Base-by-base conservation (phyloP, 2,888 invertebrate species). In the Atethmia centrago region DNA sequence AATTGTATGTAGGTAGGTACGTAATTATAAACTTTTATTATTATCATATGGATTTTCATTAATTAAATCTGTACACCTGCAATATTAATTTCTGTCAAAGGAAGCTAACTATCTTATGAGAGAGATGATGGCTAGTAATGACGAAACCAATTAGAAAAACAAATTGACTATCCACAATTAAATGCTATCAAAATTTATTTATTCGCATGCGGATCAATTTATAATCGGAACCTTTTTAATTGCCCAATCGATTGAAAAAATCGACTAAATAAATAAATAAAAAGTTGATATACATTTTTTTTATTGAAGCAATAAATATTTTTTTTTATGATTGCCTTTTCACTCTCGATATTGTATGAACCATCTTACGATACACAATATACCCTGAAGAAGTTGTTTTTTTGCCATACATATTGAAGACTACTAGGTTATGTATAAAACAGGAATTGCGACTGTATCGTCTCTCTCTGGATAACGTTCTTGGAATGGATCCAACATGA, bases 171-270 rank as follows among this genome's bases (percentile, higher is more conserved):
- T 14, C 28, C 28, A 63, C 63, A 63, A 76, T 76, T 75, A 76
- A 62, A 79, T 63, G 49, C 74, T 58, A 74, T 84, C 47, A 70
- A 78, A 73, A 72, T 55, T 66, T 70, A 70, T 84, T 73, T 80
- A 61, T 77, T 79, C 51, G 59, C 74, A 62, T 72, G 19, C 59
- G 42, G 36, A 74, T 40, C 51, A 49, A 77, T 72, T 69, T 68
- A 62, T 59, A 69, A 74, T 74, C 47, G 53, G 31, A 73, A 74
- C 65, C 25, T 3, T 70, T 71, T 58, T 67, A 74, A 77, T 65
- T 59, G 55, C n/a, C 36, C 28, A 78, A 74, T 64, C 55, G 76
- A 79, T 77, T 63, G 36, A 45, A 40, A 25, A 53, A 83, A 14
- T n/a, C 49, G 63, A 58, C 25, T 49, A 25, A 28, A 16, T 59